phyloP scores from a whole-genome alignment of 2,888 invertebrate genomes.

The Netelia melanura region DNA sequence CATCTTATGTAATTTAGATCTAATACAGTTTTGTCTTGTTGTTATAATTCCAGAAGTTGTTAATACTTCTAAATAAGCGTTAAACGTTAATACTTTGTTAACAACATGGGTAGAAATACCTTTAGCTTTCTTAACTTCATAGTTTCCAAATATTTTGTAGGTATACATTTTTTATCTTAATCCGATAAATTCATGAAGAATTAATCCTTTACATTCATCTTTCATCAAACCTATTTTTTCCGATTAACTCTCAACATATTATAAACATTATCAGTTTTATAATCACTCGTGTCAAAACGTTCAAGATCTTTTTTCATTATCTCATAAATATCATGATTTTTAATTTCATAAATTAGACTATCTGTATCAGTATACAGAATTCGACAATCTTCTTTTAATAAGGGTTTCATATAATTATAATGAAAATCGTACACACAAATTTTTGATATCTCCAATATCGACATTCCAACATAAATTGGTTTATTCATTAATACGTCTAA shows the following conservation, averaged over 20 bases:
- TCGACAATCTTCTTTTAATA: constrained; percentile 61
- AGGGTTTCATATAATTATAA: constrained; percentile 36
- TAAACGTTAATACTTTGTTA: neutral
- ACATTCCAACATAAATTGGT: constrained; percentile 8
- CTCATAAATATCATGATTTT: constrained; percentile 78
- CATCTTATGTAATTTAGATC: no score
- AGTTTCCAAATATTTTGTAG: no score
- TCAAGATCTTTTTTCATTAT: constrained; percentile 66
- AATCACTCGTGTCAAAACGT: constrained; percentile 75
- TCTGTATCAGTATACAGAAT: constrained; percentile 69
- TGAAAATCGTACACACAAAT: neutral
- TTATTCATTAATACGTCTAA: neutral
- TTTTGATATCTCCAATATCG: neutral
- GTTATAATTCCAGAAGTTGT: no score
- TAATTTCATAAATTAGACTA: constrained; percentile 74
- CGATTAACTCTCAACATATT: no score
- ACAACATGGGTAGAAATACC: neutral
- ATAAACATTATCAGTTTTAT: neutral
- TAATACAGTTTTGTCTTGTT: no score
- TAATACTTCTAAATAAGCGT: no score
- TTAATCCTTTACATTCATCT: no score
- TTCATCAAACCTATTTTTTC: no score
- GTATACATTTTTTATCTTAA: no score
- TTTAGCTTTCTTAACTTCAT: no score
- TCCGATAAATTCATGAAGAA: no score